Evolutionary conservation across 2,888 invertebrate genomes (phyloP), one percentile per base, ranked within the genome.

Genomic region (Coenonympha glycerion): DNA sequence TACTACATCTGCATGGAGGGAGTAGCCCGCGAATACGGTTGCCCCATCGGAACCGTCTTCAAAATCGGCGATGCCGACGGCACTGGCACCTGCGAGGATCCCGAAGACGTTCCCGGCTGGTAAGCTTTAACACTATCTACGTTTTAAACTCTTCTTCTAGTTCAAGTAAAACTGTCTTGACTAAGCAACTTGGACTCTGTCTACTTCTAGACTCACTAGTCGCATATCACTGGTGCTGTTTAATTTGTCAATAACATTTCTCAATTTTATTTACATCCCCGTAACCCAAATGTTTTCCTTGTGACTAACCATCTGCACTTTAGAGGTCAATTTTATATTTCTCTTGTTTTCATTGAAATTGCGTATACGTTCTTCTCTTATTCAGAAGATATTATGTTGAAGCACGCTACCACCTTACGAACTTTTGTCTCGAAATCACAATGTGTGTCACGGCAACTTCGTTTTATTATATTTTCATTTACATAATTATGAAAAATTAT

Each of bases 91-190:
- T 97, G 97, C 84, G 95, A 95, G 85, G 96, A 96, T 76, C 97
- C 97, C 62, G 96, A 96, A 88, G 95, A 96, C 79, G 97, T 97
- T 89, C 95, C 94, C 82, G 97, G 96, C 91, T 97, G 96, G 96
- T 63, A 56, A 66, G 60, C 39, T 34, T 28, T 21, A 36, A 37
- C 8, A 9, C 34, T 49, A n/a, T 11, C 15, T 16, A 37, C 28
- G n/a, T 51, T 49, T 49, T 39, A 31, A 37, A 28, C 54, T 56
- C 64, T 65, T 65, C 67, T 64, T 62, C 59, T 65, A 54, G 75
- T 81, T 74, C 76, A 75, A 79, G 73, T 68, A 71, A 74, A 72
- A 69, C 72, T 63, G 49, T 60, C 61, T 60, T 61, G 70, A 79
- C 76, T 59, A 57, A 65, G 69, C 64, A 68, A 67, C 74, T 79